A percentile compares a stretch with the other conserved stretches of the same genome.
phyloP scores from a whole-genome alignment of 2,888 invertebrate genomes.

The Drepana falcataria region DNA sequence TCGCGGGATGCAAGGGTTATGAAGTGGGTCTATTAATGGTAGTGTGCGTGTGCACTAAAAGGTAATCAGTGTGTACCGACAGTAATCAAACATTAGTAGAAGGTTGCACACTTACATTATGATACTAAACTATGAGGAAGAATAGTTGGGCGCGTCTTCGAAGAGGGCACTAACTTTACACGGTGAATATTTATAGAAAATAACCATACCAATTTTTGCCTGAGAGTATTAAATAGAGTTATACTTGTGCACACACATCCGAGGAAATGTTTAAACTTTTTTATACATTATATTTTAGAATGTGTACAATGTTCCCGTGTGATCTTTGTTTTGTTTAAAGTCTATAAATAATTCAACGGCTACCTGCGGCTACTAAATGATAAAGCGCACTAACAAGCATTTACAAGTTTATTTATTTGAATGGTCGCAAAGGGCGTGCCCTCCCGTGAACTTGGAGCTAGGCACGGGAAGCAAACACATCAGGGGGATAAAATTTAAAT shows the following conservation, averaged over 20 bases:
- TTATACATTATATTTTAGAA: not conserved
- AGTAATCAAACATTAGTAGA: too few species aligned
- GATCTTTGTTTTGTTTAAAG: not conserved
- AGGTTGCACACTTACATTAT: too few species aligned
- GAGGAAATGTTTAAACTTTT: not conserved
- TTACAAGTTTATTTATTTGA: constrained; percentile 1
- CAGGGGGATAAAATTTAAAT: not conserved
- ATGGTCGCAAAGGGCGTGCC: not conserved
- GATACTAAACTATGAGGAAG: too few species aligned
- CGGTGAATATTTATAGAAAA: too few species aligned
- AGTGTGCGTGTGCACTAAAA: too few species aligned
- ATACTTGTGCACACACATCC: not conserved
- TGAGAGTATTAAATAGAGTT: too few species aligned
- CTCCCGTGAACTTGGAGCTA: not conserved
- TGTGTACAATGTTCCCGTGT: not conserved
- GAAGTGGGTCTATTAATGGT: too few species aligned
- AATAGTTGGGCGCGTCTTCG: too few species aligned
- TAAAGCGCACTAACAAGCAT: not conserved
- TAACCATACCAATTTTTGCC: too few species aligned
- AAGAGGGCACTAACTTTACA: too few species aligned
- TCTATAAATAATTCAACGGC: not conserved
- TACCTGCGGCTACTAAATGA: not conserved
- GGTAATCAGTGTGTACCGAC: too few species aligned
- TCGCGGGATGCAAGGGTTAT: too few species aligned
- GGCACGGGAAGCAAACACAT: not conserved